Base-by-base conservation (phyloP, 2,888 invertebrate species). In the Trichogramma evanescens region DNA sequence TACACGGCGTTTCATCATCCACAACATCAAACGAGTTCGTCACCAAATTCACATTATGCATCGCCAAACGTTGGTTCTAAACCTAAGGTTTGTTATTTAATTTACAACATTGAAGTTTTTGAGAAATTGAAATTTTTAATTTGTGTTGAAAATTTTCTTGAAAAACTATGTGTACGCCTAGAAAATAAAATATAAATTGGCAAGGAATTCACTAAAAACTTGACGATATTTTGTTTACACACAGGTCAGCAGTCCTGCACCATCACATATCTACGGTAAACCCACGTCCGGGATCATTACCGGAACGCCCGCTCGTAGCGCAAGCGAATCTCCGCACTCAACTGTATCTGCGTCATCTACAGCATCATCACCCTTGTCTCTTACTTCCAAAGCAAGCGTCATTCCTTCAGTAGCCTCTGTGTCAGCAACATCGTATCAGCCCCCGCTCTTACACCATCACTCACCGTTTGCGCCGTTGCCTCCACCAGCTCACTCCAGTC, bases 181-280 rank as follows among this genome's bases (percentile, higher is more conserved):
- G 13, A 13, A 13, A 13, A 13, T 13, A 13, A 26, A 26, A 26
- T 26, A 26, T 26, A 26, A 26, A 26, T 26, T 26, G 6, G 71
- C 80, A 73, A 68, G 82, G 66, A 69, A 81, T 77, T 68, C 81
- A 73, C 64, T 80, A 76, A 87, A 87, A 79, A 8, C 45, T n/a
- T 9, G 2, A n/a, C 45, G 26, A 26, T 26, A 26, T 26, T 26
- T 26, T 26, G 26, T 26, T 26, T 26, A 26, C 26, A 26, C 41
- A 26, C 48, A 64, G 64, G 89, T 89, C 51, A 89, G 88, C 70
- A 88, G 88, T 72, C 89, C 89, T 1, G 89, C 89, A 59, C 89
- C 89, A 51, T 87, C 85, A 56, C 88, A 88, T 72, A 86, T 89
- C 63, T 89, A 89, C 74, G 88, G 88, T 53, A 89, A 88, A 65